A percentile compares a stretch with the other conserved stretches of the same genome.
These are phyloP conservation scores for Dipodomys merriami DNA, from an alignment of 2,113 vertebrate genomes.

Conservation along the genomic window DNA sequence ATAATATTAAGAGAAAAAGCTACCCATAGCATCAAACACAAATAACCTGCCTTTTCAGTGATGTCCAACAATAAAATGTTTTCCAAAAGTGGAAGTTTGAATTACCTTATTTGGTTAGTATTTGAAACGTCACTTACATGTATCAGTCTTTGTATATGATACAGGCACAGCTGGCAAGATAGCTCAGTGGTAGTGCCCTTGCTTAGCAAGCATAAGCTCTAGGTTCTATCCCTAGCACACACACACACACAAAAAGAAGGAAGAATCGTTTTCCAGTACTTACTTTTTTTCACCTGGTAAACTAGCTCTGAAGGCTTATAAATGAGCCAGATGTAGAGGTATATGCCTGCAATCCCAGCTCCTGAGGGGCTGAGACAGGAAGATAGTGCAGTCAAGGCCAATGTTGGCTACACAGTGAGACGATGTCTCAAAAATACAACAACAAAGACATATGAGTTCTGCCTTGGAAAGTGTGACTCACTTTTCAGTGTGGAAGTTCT, in stretches of 20 bases:
- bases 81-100: not conserved
- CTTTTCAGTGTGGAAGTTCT: not conserved
- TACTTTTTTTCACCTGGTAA: not conserved
- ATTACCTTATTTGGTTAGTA: not conserved
- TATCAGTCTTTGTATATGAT: not conserved
- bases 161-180: not conserved
- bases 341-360: not conserved
- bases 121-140: not conserved
- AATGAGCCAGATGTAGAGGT: not conserved
- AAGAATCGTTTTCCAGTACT: too few species aligned
- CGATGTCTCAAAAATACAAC: not conserved
- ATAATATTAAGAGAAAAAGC: constrained; percentile 5
- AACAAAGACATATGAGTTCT: not conserved
- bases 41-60: not conserved
- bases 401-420: not conserved
- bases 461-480: constrained; percentile 8
- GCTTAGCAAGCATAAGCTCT: too few species aligned
- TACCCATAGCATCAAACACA: not conserved
- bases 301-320: not conserved
- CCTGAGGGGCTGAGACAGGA: not conserved
- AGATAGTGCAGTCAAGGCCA: not conserved
- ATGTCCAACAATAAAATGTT: not conserved
- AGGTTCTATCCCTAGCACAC: too few species aligned
- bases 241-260: too few species aligned
- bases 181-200: too few species aligned